phyloP scores from a whole-genome alignment of 2,797 vertebrate genomes.

The Sandelia bainsii region DNA sequence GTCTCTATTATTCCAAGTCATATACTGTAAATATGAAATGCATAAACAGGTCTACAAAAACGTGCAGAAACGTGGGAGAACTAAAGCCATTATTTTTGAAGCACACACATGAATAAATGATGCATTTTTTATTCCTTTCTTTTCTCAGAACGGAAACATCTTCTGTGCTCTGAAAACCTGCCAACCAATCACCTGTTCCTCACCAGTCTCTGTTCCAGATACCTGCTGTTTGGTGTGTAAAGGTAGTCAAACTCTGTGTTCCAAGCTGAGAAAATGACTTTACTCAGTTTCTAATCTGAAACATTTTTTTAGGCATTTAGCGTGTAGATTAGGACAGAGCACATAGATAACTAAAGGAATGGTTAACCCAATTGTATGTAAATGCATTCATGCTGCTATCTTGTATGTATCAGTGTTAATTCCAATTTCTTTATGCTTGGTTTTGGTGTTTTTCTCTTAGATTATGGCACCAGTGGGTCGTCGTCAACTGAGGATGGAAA shows the following conservation, averaged over 20 bases:
- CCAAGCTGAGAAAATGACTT: conserved; percentile 17
- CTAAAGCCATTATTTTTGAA: neutral
- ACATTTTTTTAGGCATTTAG: neutral
- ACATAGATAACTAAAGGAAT: neutral
- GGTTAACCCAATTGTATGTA: no score
- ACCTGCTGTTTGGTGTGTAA: conserved; percentile 94
- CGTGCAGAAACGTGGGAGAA: neutral
- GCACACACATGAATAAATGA: neutral
- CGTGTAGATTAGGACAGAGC: neutral
- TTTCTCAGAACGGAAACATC: conserved; percentile 92
- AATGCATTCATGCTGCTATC: no score
- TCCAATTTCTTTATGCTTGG: neutral
- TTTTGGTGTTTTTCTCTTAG: conserved; percentile 52
- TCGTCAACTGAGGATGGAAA: conserved; percentile 86
- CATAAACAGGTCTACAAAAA: neutral
- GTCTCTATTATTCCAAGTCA: neutral
- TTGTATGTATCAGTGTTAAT: neutral
- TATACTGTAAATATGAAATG: conserved; percentile 1
- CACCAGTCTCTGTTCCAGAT: conserved; percentile 84
- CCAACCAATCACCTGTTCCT: conserved; percentile 87
- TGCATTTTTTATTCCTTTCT: conserved; percentile 5
- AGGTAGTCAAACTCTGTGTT: conserved; percentile 81
- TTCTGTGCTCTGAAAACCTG: conserved; percentile 96
- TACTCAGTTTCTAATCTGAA: conserved; percentile 17
- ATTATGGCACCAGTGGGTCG: conserved; percentile 69